A percentile compares a stretch with the other conserved stretches of the same genome.
Conservation (phyloP, 2,888 invertebrate species). For the Hydrotaea diabolus region DNA sequence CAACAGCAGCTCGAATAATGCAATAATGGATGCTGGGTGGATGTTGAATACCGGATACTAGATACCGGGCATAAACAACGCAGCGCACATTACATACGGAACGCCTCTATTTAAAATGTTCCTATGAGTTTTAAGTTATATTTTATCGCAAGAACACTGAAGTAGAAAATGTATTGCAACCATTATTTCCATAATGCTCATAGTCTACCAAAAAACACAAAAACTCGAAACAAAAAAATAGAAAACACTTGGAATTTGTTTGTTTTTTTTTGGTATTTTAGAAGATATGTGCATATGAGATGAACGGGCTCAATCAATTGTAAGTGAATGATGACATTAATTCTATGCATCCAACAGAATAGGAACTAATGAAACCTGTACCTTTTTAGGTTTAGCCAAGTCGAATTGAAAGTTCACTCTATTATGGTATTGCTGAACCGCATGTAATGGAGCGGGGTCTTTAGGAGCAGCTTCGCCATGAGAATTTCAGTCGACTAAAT, state of each 20-base stretch:
- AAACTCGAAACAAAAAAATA: background rate
- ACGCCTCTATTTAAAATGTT: background rate
- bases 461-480: too few relatives aligned
- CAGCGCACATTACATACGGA: too few relatives aligned
- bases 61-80: background rate
- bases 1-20: background rate
- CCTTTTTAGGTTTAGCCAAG: background rate
- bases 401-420: background rate
- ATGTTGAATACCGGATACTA: background rate
- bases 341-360: background rate
- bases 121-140: background rate
- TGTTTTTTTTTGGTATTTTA: background rate
- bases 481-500: too few relatives aligned
- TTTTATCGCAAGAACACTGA: background rate
- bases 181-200: background rate
- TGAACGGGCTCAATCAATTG: constrained; percentile 17
- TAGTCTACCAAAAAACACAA: background rate
- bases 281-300: background rate
- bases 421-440: too few relatives aligned
- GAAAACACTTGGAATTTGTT: background rate
- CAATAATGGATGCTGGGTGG: background rate
- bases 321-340: background rate
- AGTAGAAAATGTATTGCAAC: constrained; percentile 5
- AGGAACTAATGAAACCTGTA: background rate
- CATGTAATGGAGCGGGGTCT: too few relatives aligned